These are phyloP conservation scores for Eulithis prunata DNA, from an alignment of 2,888 invertebrate species.

Conservation along the genomic window DNA sequence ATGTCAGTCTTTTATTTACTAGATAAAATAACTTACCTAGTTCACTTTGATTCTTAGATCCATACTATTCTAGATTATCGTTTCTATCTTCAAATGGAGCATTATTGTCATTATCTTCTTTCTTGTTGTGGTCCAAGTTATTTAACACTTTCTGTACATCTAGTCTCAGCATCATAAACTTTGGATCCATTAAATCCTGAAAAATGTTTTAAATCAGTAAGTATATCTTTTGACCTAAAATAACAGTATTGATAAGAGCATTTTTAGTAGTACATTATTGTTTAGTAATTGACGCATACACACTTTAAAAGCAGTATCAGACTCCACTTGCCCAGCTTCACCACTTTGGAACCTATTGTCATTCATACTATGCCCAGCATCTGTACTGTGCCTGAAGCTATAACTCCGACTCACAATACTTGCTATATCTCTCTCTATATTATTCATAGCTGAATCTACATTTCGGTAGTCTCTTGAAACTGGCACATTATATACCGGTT, in stretches of 20 bases:
- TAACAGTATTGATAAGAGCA: too few species aligned
- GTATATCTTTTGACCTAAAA: too few species aligned
- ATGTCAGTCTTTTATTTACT: constrained; percentile 72
- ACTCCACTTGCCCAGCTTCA: constrained; percentile 47
- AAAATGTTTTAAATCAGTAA: constrained; percentile 39
- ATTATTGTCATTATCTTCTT: constrained; percentile 50
- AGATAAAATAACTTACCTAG: constrained; percentile 17
- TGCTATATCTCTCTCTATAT: constrained; percentile 73
- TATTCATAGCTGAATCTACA: constrained; percentile 60
- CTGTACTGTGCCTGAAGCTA: constrained; percentile 55
- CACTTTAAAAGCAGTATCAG: constrained; percentile 58
- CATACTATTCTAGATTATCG: constrained; percentile 25
- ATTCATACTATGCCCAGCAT: constrained; percentile 40
- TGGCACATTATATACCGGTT: constrained; percentile 57
- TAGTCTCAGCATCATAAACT: constrained; percentile 77
- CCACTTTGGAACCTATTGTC: constrained; percentile 43
- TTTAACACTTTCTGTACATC: constrained; percentile 77
- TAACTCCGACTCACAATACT: constrained; percentile 66
- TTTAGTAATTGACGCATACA: neutral
- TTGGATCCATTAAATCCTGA: constrained; percentile 79
- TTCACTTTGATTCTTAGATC: neutral
- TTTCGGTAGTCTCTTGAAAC: constrained; percentile 64
- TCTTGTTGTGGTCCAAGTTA: constrained; percentile 66
- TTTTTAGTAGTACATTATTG: too few species aligned
- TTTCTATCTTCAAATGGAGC: constrained; percentile 40